Evolutionary conservation across 2,797 vertebrate genomes (phyloP).

Genomic region (Pipistrellus nathusii): DNA sequence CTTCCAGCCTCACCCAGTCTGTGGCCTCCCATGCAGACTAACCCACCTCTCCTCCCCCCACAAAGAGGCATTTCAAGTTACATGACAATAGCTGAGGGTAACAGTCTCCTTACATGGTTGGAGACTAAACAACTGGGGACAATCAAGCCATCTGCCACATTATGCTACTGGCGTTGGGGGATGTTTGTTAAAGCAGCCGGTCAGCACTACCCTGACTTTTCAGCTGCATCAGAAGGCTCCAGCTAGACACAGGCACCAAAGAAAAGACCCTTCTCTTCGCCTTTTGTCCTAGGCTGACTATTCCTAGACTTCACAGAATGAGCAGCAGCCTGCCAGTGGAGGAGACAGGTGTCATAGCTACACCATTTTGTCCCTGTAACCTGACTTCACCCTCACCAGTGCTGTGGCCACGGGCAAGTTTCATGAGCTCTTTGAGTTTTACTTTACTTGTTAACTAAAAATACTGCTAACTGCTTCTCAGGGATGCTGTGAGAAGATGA

Average conservation of each 20-base stretch:
- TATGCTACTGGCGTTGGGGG: not conserved
- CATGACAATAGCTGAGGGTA: not conserved
- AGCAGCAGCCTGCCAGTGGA: not conserved
- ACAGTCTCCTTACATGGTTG: not conserved
- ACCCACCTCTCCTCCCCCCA: too few relatives aligned
- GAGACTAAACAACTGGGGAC: not conserved
- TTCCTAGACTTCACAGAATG: not conserved
- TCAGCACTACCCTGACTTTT: not conserved
- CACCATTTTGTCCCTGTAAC: not conserved
- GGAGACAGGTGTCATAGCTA: not conserved
- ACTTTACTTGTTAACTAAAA: conserved; percentile 7
- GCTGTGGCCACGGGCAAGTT: not conserved
- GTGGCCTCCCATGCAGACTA: not conserved
- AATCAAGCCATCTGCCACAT: not conserved
- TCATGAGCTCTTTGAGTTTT: conserved; percentile 6
- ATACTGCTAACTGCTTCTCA: conserved; percentile 13
- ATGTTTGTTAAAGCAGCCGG: not conserved
- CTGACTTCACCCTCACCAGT: not conserved
- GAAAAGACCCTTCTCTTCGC: not conserved
- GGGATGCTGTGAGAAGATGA: conserved; percentile 7
- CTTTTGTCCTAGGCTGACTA: not conserved
- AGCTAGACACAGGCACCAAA: not conserved
- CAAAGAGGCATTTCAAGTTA: not conserved
- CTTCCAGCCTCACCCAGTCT: not conserved
- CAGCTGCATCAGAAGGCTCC: not conserved